A percentile compares a stretch with the other conserved stretches of the same genome.
Evolutionary conservation across 2,113 vertebrate species (phyloP).

Genomic region (Notarius quadriscutis): DNA sequence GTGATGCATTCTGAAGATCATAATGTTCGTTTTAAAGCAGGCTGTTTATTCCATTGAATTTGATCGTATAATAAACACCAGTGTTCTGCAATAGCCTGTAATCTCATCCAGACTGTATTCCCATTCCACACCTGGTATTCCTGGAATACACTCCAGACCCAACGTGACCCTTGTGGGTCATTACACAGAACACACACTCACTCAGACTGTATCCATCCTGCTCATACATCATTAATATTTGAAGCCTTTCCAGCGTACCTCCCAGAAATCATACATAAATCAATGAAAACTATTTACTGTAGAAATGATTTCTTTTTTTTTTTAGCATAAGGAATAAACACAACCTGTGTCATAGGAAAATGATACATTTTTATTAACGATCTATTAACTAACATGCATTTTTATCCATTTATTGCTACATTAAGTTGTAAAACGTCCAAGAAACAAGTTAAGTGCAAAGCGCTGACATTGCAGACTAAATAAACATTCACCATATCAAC

Average conservation of each 20-base stretch:
- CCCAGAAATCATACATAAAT: not conserved
- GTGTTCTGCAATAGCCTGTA: not conserved
- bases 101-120: not conserved
- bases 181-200: not conserved
- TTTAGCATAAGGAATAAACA: no score
- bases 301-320: no score
- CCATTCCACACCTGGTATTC: not conserved
- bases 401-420: not conserved
- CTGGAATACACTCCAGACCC: not conserved
- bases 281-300: no score
- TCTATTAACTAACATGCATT: not conserved
- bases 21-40: no score
- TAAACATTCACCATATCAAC: not conserved
- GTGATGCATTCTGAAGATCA: no score
- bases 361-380: not conserved
- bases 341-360: not conserved
- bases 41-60: no score
- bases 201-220: not conserved
- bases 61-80: not conserved
- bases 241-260: not conserved
- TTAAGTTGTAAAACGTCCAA: no score
- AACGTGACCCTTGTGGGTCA: no score
- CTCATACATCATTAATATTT: not conserved
- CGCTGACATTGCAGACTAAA: no score
- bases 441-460: no score